Percentiles rank a stretch among this genome's conserved stretches.
phyloP scores from a whole-genome alignment of 2,797 vertebrate species.

The Acrossocheilus fasciatus region DNA sequence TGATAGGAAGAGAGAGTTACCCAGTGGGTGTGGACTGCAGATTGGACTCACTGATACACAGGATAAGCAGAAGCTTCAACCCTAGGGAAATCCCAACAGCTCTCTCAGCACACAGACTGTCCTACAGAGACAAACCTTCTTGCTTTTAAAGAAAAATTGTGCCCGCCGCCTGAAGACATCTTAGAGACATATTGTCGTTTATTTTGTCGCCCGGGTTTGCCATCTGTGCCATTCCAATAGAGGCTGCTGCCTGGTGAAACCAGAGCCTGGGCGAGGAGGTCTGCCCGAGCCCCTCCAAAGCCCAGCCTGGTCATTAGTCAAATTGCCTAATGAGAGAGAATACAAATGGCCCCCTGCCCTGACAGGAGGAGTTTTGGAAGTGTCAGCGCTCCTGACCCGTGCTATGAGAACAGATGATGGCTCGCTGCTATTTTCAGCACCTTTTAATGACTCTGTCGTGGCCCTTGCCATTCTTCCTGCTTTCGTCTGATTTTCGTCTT shows the following conservation, averaged over 20 bases:
- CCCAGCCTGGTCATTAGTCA: constrained; percentile 79
- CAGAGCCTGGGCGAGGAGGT: constrained; percentile 47
- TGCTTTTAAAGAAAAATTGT: constrained; percentile 79
- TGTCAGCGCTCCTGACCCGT: constrained; percentile 83
- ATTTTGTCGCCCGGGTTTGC: constrained; percentile 78
- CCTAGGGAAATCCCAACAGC: constrained; percentile 8
- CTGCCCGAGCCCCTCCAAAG: constrained; percentile 57
- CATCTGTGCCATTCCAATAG: constrained; percentile 85
- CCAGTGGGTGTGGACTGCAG: constrained; percentile 4
- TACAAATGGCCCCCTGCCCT: constrained; percentile 77
- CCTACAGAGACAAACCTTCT: constrained; percentile 58
- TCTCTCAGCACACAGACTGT: neutral
- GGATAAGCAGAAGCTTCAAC: constrained; percentile 1
- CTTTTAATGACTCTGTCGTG: constrained; percentile 84
- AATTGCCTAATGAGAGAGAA: constrained; percentile 84
- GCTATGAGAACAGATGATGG: constrained; percentile 86
- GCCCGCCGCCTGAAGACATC: constrained; percentile 74
- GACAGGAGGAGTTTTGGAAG: constrained; percentile 84
- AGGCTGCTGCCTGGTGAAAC: constrained; percentile 73
- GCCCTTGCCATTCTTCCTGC: constrained; percentile 70
- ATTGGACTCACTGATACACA: neutral
- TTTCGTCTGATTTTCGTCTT: constrained; percentile 14
- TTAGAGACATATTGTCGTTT: constrained; percentile 84
- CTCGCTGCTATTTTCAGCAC: constrained; percentile 85
- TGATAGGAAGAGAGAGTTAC: constrained; percentile 11